Evolutionary conservation across 2,797 vertebrate genomes (phyloP).

Genomic region (Zalophus californianus): DNA sequence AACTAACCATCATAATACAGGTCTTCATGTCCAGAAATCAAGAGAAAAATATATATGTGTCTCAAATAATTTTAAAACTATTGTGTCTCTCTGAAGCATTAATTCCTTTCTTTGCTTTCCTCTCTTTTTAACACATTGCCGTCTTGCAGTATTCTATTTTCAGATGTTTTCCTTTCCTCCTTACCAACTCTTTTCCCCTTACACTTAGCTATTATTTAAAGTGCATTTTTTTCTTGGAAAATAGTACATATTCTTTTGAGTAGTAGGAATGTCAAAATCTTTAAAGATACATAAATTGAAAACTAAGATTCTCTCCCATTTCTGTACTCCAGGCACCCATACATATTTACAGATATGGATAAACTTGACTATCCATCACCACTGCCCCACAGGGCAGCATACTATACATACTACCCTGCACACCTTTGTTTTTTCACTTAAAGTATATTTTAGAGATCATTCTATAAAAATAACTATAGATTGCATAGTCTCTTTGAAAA

Average conservation of each 20-base stretch:
- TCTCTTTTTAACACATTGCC: neutral
- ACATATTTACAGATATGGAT: neutral
- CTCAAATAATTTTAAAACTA: neutral
- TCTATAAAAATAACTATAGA: neutral
- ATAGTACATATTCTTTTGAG: neutral
- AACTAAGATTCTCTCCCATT: neutral
- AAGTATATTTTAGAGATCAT: conserved; percentile 22
- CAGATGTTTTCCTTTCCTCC: neutral
- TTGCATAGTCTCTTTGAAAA: conserved; percentile 38
- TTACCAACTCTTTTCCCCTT: neutral
- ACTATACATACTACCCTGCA: neutral
- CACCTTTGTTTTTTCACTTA: neutral
- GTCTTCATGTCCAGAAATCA: neutral
- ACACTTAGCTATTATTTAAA: neutral
- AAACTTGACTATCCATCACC: neutral
- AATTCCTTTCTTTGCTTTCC: neutral
- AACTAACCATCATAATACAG: neutral
- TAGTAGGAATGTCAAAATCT: neutral
- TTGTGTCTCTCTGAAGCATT: neutral
- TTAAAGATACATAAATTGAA: neutral
- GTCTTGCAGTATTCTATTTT: neutral
- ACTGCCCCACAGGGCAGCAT: neutral
- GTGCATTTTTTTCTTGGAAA: neutral
- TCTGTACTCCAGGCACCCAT: neutral
- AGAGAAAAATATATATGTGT: neutral